Base-by-base conservation (phyloP, 2,797 vertebrate species). In the Phoeniculus purpureus region DNA sequence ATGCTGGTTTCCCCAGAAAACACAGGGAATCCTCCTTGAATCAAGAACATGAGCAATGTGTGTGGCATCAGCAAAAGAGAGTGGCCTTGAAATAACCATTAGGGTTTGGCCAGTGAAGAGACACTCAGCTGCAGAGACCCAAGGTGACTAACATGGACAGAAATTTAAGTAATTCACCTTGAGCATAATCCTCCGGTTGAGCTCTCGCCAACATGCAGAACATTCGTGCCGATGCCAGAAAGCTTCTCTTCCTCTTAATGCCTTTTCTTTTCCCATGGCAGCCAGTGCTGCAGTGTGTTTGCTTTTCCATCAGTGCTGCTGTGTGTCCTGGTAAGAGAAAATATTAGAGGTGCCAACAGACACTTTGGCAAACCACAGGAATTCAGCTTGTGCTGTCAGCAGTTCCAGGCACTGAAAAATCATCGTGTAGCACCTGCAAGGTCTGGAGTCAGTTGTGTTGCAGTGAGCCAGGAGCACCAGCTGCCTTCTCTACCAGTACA, bases 121-220 rank as follows among this genome's bases (percentile, higher is more conserved):
- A 4, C 13, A 6, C 23, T 31, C 2, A 3, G 40, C 12, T 65
- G 25, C 15, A 52, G 65, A 89, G 16, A 37, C 21, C 29, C 67
- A 68, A 78, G 51, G 68, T 92, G 94, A 85, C 51, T 64, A 65
- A 64, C 60, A 34, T 45, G 25, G 91, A 51, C 13, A 50, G 47
- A 75, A 78, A 81, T 22, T 16, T 26, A 55, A 77, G 67, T 90
- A 34, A 43, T 32, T 94, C 89, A 80, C 80, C 81, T 87, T 66
- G 64, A 87, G 73, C 40, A 12, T 62, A 50, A 51, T 78, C 62
- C 75, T 79, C 62, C 23, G 50, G 72, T 66, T 90, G 43, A 59
- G 31, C 64, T 73, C 61, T 66, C 2, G 1, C 64, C 61, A 45
- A 47, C 51, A 8, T 12, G n/a, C 43, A 47, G 27, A 70, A 59